Evolutionary conservation across 2,797 vertebrate species (phyloP).

Genomic region (Aplochiton taeniatus): DNA sequence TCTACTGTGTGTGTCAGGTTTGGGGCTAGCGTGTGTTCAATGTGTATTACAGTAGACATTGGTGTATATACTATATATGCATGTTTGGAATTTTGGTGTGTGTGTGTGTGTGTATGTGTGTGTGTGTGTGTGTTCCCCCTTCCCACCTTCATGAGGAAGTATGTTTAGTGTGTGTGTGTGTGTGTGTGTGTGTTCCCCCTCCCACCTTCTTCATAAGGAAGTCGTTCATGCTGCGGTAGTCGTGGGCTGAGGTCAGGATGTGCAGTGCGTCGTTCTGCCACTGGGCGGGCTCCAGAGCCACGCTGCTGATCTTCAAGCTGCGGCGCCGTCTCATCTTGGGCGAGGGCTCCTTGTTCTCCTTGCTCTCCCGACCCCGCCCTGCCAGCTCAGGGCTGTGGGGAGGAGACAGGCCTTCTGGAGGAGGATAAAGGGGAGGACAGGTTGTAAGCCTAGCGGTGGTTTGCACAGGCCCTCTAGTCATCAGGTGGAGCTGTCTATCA

Average conservation of each 20-base stretch:
- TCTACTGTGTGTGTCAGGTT: no score
- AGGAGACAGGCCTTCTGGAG: conserved; percentile 65
- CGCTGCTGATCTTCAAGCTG: conserved; percentile 90
- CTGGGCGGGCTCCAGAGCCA: conserved; percentile 83
- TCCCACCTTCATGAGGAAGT: neutral
- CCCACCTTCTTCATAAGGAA: conserved; percentile 96
- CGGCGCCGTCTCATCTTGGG: conserved; percentile 87
- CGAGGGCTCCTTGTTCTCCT: conserved; percentile 93
- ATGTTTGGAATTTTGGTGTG: neutral
- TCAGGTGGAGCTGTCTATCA: no score
- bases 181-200: neutral
- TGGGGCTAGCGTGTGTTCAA: no score
- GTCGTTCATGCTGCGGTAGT: conserved; percentile 96
- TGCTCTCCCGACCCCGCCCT: conserved; percentile 73
- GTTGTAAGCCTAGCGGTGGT: no score
- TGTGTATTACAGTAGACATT: no score
- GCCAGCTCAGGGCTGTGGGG: conserved; percentile 81
- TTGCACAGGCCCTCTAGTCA: no score
- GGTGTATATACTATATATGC: no score
- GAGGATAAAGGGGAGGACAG: neutral
- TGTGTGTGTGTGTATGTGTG: conserved; percentile 3
- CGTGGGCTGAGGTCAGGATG: conserved; percentile 86
- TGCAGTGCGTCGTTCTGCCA: conserved; percentile 92
- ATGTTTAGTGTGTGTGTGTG: conserved; percentile 1
- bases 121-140: neutral